Evolutionary conservation across 2,888 invertebrate species (phyloP), one percentile per base, ranked within the genome.

Genomic region (Hyposoter didymator): DNA sequence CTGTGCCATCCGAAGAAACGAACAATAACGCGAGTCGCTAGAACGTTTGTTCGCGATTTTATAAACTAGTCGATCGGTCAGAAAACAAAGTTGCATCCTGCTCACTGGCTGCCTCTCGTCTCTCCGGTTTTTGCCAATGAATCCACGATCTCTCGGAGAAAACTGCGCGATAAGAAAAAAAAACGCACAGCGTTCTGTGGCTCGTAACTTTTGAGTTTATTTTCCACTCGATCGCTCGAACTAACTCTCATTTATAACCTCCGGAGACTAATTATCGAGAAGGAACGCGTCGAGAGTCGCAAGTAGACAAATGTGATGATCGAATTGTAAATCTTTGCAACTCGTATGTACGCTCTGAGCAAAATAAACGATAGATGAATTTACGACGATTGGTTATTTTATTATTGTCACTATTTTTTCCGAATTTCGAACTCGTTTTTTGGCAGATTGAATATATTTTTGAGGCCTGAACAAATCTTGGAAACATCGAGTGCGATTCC

Each of bases 311-410:
- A 69, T 64, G 74, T 39, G 39, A 82, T 70, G n/a, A 81, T 74
- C 35, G 39, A 81, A 74, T 39, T 66, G 76, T 64, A 22, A 64
- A 62, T 45, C 45, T 52, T 45, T 66, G 72, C 17, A 59, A 10
- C 76, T 78, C 67, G 81, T 59, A 62, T 78, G 85, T 85, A 85
- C 67, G 17, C 72, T 78, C 28, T 52, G 43, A 78, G 62, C 17
- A 62, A 80, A 78, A 80, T 80, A 85, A 85, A 81, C 73, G 73
- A 85, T 81, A 43, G 35, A 39, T 45, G 47, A 82, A 85, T 78
- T 74, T 67, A 74, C 17, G 8, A n/a, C 28, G 3, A 14, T 62
- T 62, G 28, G 19, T 43, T 7, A 0, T 14, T 47, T 0, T 32
- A 28, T 32, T 17, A 28, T 5, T 59, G 28, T 28, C 14, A 14